Conservation (phyloP, 2,113 vertebrate species). For the Sialia sialis region DNA sequence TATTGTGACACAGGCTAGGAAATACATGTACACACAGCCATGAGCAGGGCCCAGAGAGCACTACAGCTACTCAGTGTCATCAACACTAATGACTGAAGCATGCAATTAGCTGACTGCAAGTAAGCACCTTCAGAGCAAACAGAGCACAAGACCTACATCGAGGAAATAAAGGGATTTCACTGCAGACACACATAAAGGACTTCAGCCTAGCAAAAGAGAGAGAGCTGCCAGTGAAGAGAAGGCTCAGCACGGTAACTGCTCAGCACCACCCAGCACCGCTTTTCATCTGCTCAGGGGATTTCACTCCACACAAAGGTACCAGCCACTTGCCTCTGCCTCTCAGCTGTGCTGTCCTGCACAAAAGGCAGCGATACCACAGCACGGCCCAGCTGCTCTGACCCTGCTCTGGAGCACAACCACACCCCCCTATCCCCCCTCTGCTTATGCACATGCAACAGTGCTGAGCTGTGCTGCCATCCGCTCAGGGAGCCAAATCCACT, state of each 20-base stretch:
- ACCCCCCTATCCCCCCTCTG: not conserved
- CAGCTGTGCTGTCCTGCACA: not conserved
- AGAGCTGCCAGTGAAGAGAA: not conserved
- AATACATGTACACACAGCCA: not conserved
- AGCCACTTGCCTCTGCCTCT: not conserved
- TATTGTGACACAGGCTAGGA: not conserved
- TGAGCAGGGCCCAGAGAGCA: not conserved
- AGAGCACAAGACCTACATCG: not conserved
- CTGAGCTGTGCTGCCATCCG: not conserved
- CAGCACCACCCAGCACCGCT: not conserved
- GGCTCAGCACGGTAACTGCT: not conserved
- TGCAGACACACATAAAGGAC: not conserved
- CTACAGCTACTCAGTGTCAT: not conserved
- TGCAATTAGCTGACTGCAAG: not conserved
- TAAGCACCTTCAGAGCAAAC: not conserved
- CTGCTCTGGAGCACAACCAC: not conserved
- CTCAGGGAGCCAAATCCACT: not conserved
- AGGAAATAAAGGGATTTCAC: not conserved
- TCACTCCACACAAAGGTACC: not conserved
- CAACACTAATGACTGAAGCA: not conserved
- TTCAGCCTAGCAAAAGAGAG: not conserved
- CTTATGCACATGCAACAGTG: not conserved
- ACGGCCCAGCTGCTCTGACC: not conserved
- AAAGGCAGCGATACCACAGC: rapidly evolving
- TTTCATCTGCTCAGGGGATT: not conserved